Evolutionary conservation across 1,140 invertebrate genomes (phyloP).

Genomic region (Leptoteleia sp.): DNA sequence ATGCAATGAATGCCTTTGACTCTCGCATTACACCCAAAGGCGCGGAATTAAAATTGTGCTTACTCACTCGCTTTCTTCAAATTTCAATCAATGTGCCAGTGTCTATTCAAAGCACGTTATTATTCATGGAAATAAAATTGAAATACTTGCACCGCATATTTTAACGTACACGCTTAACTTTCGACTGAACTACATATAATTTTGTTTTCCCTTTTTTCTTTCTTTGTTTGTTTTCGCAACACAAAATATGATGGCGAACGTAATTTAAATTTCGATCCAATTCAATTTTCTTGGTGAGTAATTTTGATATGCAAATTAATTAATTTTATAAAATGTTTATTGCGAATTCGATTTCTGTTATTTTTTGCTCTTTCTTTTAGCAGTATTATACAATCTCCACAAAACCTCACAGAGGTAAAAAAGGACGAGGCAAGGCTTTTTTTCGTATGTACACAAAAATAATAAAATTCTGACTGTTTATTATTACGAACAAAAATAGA

Average conservation of each 20-base stretch:
- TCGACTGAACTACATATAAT: not conserved
- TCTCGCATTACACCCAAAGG: conserved; percentile 44
- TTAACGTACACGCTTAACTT: conserved; percentile 26
- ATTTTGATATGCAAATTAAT: conserved; percentile 8
- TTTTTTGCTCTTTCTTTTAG: too few species aligned
- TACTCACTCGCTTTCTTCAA: conserved; percentile 49
- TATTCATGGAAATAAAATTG: conserved; percentile 61
- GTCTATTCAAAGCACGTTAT: conserved; percentile 47
- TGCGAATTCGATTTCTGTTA: too few species aligned
- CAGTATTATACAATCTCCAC: too few species aligned
- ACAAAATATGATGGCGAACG: not conserved
- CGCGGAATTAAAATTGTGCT: conserved; percentile 53
- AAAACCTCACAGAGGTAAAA: too few species aligned
- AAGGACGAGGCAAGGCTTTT: too few species aligned
- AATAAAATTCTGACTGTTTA: too few species aligned
- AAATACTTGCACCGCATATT: conserved; percentile 45
- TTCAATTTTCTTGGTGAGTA: not conserved
- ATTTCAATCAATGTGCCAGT: conserved; percentile 49
- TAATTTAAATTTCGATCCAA: conserved; percentile 18
- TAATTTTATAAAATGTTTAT: not conserved
- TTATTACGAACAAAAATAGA: too few species aligned
- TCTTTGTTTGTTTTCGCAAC: not conserved
- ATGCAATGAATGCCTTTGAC: conserved; percentile 57
- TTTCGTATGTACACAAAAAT: too few species aligned
- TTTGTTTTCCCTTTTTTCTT: conserved; percentile 1